Conservation (phyloP, 1,140 invertebrate genomes). For the Pseudobourletiella spinata region DNA sequence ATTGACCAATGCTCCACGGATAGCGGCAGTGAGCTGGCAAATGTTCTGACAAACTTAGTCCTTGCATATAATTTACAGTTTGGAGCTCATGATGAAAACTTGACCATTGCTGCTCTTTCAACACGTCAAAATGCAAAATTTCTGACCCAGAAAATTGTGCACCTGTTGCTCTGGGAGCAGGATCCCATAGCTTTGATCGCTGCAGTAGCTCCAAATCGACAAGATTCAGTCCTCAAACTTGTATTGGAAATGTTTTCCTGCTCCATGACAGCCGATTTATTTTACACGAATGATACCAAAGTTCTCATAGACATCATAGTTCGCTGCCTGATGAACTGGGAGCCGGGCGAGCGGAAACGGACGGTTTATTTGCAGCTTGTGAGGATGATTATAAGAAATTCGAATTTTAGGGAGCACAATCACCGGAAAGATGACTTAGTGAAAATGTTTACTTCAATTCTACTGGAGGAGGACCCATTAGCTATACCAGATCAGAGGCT, state of each 20-base stretch:
- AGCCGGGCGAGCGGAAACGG: slow-evolving; percentile 60
- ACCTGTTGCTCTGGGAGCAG: slow-evolving; percentile 83
- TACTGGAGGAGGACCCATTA: slow-evolving; percentile 64
- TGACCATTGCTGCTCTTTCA: slow-evolving; percentile 65
- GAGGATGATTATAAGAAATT: slow-evolving; percentile 62
- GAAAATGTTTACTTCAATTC: slow-evolving; percentile 70
- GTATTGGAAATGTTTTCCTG: slow-evolving; percentile 72
- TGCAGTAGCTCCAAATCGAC: slow-evolving; percentile 31
- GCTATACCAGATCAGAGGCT: slow-evolving; percentile 63
- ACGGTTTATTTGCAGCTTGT: slow-evolving; percentile 65
- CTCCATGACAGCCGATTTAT: slow-evolving; percentile 63
- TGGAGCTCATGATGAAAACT: slow-evolving; percentile 53
- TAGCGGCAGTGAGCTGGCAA: slow-evolving; percentile 48
- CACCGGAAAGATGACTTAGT: slow-evolving; percentile 66
- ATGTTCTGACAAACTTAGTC: slow-evolving; percentile 57
- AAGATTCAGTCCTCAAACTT: slow-evolving; percentile 78
- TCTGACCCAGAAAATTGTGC: slow-evolving; percentile 78
- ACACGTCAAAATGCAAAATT: slow-evolving; percentile 62
- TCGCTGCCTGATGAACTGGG: slow-evolving; percentile 73
- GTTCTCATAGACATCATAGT: slow-evolving; percentile 85
- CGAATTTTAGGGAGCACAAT: slow-evolving; percentile 61
- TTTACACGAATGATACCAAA: slow-evolving; percentile 88
- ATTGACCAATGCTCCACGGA: slow-evolving; percentile 64
- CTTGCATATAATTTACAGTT: slow-evolving; percentile 85
- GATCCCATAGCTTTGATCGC: slow-evolving; percentile 32